Conservation (phyloP, 2,797 vertebrate genomes). For the Pseudopleuronectes americanus region DNA sequence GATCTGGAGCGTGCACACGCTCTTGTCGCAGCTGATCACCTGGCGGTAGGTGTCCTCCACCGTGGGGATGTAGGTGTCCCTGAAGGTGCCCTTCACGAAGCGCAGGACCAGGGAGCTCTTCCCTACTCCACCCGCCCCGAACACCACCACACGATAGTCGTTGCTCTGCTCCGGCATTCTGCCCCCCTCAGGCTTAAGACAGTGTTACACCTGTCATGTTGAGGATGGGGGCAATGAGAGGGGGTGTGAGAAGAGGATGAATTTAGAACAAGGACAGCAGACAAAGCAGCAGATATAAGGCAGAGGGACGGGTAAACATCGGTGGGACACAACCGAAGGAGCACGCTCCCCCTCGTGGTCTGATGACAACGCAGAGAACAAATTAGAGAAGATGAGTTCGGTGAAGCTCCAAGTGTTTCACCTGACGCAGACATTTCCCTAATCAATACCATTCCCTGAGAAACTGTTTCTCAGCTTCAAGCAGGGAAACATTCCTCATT, state of each 20-base stretch:
- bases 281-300: slow-evolving; percentile 24
- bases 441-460: slow-evolving; percentile 49
- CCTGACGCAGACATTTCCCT: slow-evolving; percentile 59
- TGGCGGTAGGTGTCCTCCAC: slow-evolving; percentile 98
- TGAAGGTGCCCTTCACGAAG: slow-evolving; percentile 96
- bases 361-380: slow-evolving; percentile 59
- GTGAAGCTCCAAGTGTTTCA: slow-evolving; percentile 53
- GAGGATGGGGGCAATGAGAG: background rate
- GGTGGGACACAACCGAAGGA: slow-evolving; percentile 10
- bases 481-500: slow-evolving; percentile 45
- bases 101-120: slow-evolving; percentile 97
- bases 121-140: slow-evolving; percentile 94
- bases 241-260: slow-evolving; percentile 1
- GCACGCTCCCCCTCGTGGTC: slow-evolving; percentile 24
- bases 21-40: slow-evolving; percentile 98
- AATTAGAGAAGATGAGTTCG: slow-evolving; percentile 65
- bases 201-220: slow-evolving; percentile 80
- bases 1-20: slow-evolving; percentile 96
- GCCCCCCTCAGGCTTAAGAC: slow-evolving; percentile 71
- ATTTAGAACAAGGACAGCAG: slow-evolving; percentile 13
- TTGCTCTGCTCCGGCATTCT: slow-evolving; percentile 98
- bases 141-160: slow-evolving; percentile 97
- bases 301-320: background rate
- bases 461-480: slow-evolving; percentile 48
- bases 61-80: slow-evolving; percentile 97